Evolutionary conservation across 2,888 invertebrate species (phyloP), one percentile per base, ranked within the genome.

Genomic region (Drosophila antonietae): DNA sequence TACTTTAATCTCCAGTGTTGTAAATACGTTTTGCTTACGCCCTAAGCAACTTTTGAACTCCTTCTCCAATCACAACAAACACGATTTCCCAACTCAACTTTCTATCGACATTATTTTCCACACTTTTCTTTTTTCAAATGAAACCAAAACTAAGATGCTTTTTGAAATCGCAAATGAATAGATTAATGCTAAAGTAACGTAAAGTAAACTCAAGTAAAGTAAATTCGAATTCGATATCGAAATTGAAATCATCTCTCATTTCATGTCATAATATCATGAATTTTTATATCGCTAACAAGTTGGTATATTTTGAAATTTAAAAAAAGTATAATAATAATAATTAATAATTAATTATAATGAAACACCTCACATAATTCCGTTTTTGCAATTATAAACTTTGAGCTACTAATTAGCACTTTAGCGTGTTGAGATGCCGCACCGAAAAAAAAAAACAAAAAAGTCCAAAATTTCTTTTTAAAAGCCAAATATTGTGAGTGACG

Each of bases 131-230:
- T 46, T n/a, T 43, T 31, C 10, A 31, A 63, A 67, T 52, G 80
- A 69, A 75, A 82, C 68, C 56, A 68, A 81, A 91, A 92, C 91
- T 92, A 92, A 93, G 93, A 93, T 93, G 93, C 93, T 93, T 93
- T 91, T 93, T 92, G 88, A 90, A 89, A 92, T 91, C 90, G 89
- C 86, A 89, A 91, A 84, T 83, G 76, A 74, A 75, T 76, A 74
- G 60, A 73, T 73, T 75, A 73, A 78, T 61, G 64, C 64, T 70
- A 68, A 73, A 63, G 56, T 61, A 51, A 66, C 46, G 55, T 83
- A 79, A 64, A 71, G 35, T 64, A 53, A 67, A 53, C 37, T 57
- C 10, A 71, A 65, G 37, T 64, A 63, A 70, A 63, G 43, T 59
- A 41, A 72, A 68, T 47, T n/a, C 65, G 15, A 65, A 63, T 59